Evolutionary conservation across 2,797 vertebrate species (phyloP), one percentile per base, ranked within the genome.

Genomic region (Vespertilio murinus): DNA sequence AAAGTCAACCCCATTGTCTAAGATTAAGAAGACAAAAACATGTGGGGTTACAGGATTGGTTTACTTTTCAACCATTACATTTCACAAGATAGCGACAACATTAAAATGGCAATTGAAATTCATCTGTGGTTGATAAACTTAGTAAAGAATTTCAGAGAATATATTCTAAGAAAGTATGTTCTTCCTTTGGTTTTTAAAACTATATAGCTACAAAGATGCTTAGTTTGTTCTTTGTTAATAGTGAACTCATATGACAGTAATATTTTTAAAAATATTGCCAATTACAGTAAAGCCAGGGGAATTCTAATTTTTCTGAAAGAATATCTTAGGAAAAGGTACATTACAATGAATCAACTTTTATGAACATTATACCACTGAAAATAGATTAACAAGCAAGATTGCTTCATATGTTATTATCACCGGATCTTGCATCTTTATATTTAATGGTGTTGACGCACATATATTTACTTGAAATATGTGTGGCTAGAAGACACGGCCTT

Each of bases 331-430:
- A 94, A 87, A 94, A 61, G 35, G 23, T 81, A 5, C 11, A 8
- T 82, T 74, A 82, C 6, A 86, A 61, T 52, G 1, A 38, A 88
- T 85, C 74, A 64, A 56, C 38, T 69, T 92, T 82, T 93, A 93
- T 52, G 59, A 56, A 85, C 18, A 30, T 40, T n/a, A 49, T 2
- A 74, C 1, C 13, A 65, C 25, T 71, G n/a, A 91, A 96, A 81
- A 91, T 74, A 73, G 25, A 78, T 96, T 64, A 91, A 69, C 75
- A 78, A 80, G 47, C 47, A 80, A 87, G 47, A 89, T 59, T 83
- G 12, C 28, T 92, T 90, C 35, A 80, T 90, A n/a, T 93, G 33
- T 79, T 82, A 85, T 87, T 89, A 95, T 80, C 75, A 91, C 70
- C 90, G 4, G 33, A 42, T 90, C 16, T 69, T 94, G 8, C 7